Base-by-base conservation (phyloP, 2,888 invertebrate genomes). In the Aspidapion aeneum region DNA sequence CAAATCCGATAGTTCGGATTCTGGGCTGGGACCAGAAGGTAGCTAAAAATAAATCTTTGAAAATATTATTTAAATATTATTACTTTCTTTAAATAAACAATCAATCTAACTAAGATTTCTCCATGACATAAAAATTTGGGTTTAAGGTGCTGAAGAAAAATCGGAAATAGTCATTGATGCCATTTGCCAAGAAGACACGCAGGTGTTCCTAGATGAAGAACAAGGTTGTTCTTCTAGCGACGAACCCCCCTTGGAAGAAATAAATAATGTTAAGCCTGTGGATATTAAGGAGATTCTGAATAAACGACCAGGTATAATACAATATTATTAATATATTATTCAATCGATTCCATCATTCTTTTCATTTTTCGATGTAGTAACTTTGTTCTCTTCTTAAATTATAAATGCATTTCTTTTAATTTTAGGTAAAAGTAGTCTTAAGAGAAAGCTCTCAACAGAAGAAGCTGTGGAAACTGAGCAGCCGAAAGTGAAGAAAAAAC, bases 1-100 rank as follows among this genome's bases (percentile, higher is more conserved):
- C 66, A 84, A 75, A 61, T 91, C 91, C 52, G 92, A 93, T 75
- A 91, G 92, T 7, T 93, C 93, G 60, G 93, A 93, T 79, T 93
- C 92, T 0, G 93, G 93, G 0, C 78, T 93, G 22, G 93, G 93
- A 2, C 88, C 89, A 48, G 93, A 93, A 80, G 84, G 35, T 35
- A 35, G 12, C 35, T 35, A 35, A 35, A 7, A 35, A 35, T 35
- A 35, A 3, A 35, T n/a, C n/a, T n/a, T n/a, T n/a, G n/a, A n/a
- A n/a, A n/a, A n/a, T n/a, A n/a, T n/a, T n/a, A n/a, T n/a, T n/a
- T n/a, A n/a, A n/a, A n/a, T n/a, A n/a, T n/a, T n/a, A n/a, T n/a
- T n/a, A n/a, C n/a, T n/a, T n/a, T n/a, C n/a, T n/a, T n/a, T n/a
- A n/a, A n/a, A n/a, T n/a, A n/a, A n/a, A n/a, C n/a, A n/a, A n/a